Evolutionary conservation across 2,797 vertebrate species (phyloP).

Genomic region (Catamblyrhynchus diadema): DNA sequence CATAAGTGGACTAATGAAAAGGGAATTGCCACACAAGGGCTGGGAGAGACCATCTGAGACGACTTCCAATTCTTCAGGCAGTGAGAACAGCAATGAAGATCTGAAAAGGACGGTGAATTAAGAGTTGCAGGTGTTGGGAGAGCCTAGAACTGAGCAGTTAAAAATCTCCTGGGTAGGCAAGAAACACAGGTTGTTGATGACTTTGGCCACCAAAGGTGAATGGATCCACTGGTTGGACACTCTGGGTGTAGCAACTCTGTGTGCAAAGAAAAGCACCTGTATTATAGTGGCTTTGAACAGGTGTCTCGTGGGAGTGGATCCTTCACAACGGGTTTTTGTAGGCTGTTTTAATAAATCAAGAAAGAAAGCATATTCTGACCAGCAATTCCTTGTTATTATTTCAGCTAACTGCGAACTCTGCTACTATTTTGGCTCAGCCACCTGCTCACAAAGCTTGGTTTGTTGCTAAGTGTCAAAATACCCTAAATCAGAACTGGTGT

Average conservation of each 20-base stretch:
- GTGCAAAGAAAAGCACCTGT: conserved; percentile 11
- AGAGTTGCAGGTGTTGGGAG: background rate
- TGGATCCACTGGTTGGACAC: background rate
- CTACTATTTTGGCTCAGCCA: conserved; percentile 72
- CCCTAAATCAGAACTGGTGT: conserved; percentile 66
- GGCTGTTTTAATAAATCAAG: conserved; percentile 57
- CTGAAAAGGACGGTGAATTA: background rate
- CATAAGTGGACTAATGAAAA: background rate
- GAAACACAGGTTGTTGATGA: background rate
- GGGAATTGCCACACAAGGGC: background rate
- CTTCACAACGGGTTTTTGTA: background rate
- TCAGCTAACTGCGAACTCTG: conserved; percentile 58
- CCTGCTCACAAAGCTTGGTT: conserved; percentile 64
- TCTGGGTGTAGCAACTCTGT: background rate
- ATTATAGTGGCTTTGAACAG: background rate
- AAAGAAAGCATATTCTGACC: conserved; percentile 59
- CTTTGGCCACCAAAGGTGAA: background rate
- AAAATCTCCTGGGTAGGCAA: background rate
- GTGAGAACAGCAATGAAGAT: background rate
- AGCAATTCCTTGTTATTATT: conserved; percentile 68
- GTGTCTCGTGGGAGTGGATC: conserved; percentile 42
- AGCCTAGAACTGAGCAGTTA: background rate
- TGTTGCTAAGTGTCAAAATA: conserved; percentile 72
- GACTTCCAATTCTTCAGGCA: background rate
- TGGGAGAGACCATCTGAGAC: background rate